Percentiles rank a stretch among this genome's conserved stretches.
Evolutionary conservation across 2,888 invertebrate species (phyloP).

Genomic region (Habrosyne pyritoides): DNA sequence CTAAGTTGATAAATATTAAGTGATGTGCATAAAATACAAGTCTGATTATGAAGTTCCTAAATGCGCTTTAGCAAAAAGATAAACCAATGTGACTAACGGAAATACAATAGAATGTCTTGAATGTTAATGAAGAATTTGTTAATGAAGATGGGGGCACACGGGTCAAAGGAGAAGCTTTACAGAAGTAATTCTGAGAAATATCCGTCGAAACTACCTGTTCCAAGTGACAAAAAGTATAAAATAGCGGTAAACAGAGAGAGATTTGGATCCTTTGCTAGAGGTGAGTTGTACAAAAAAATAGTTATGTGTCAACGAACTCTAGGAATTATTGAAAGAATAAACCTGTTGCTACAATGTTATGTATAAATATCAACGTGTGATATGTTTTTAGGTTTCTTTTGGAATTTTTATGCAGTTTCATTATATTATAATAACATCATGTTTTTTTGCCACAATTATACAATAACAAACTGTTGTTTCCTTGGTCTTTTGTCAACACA

Average conservation of each 20-base stretch:
- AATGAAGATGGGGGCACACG: conserved; percentile 88
- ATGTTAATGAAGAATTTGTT: conserved; percentile 58
- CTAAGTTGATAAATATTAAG: conserved; percentile 26
- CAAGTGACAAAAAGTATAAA: conserved; percentile 83
- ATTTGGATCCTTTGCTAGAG: conserved; percentile 88
- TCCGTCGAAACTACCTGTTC: conserved; percentile 81
- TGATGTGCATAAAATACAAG: conserved; percentile 19
- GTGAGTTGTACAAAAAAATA: conserved; percentile 57
- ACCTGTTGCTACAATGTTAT: too few relatives aligned
- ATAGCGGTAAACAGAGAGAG: conserved; percentile 86
- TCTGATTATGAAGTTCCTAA: conserved; percentile 50
- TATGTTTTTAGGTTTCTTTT: too few relatives aligned
- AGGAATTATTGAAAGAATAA: conserved; percentile 13
- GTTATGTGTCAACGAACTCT: conserved; percentile 19
- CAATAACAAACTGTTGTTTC: too few relatives aligned
- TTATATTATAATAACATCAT: too few relatives aligned
- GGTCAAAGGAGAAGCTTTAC: conserved; percentile 89
- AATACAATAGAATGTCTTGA: conserved; percentile 54
- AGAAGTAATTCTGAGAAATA: conserved; percentile 86
- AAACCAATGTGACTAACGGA: conserved; percentile 19
- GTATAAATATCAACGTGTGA: too few relatives aligned
- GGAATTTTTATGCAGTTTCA: too few relatives aligned
- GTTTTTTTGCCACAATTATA: too few relatives aligned
- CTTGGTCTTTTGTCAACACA: too few relatives aligned
- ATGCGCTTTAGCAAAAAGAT: conserved; percentile 37